Base-by-base conservation (phyloP, 2,113 vertebrate species). In the Gadus chalcogrammus region DNA sequence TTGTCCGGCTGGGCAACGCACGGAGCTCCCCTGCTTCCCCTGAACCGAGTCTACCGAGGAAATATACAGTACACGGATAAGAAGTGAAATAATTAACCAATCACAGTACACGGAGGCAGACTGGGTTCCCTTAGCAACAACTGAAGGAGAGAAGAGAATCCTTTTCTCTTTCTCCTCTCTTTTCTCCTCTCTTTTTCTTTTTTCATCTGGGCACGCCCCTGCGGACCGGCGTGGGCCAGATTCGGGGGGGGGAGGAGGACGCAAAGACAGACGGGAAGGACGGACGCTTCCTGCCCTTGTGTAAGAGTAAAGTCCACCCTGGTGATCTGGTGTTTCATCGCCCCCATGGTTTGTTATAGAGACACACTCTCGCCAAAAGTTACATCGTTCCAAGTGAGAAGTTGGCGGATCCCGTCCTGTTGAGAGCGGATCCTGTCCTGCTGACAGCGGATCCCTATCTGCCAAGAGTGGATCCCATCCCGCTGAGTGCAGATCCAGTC, bases 91-190 rank as follows among this genome's bases (percentile, higher is more conserved):
- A 87, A 90, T 85, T 86, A 88, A 88, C 86, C 85, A 90, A 90
- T 89, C 88, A 88, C 84, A 83, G 86, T 85, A 87, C 85, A 87
- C 82, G 83, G 59, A 86, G 79, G 77, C 83, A 87, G 88, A 85
- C 75, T 69, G 79, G 89, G 89, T 91, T 92, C 79, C 88, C 87
- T 85, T 90, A 88, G 90, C 88, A 90, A 88, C 89, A 89, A 86
- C 87, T 85, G 83, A 85, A 79, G 81, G 67, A 87, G 79, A 88
- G 85, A 85, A 80, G 83, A 88, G 87, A 88, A 84, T 90, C 78
- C 64, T 76, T 82, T 84, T 78, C 76, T 71, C 65, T 86, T 80
- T 84, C 61, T 82, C 74, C 79, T 84, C 76, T 69, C 85, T 87
- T 27, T 78, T 78, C 65, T 61, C 15, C 84, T 87, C 20, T 82